A percentile compares a stretch with the other conserved stretches of the same genome.
Conservation (phyloP, 2,797 vertebrate genomes). For the Dermochelys coriacea region DNA sequence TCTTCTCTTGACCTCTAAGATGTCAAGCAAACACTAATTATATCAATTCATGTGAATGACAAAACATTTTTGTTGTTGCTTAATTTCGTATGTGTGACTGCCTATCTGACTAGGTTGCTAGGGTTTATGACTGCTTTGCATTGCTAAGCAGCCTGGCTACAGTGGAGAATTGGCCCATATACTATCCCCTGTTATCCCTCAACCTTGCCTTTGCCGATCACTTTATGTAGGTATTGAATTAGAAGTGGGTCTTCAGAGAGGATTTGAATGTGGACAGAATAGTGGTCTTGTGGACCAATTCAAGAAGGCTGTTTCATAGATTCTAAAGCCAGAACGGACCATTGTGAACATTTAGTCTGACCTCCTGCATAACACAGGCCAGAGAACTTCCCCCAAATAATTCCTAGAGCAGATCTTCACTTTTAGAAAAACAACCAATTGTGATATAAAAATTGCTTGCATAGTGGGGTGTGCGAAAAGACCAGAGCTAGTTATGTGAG, state of each 20-base stretch:
- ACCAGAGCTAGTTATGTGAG: neutral
- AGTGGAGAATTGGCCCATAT: neutral
- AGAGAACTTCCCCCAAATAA: too few relatives aligned
- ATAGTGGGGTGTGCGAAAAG: neutral
- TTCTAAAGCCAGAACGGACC: neutral
- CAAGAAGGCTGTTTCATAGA: neutral
- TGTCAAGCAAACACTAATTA: neutral
- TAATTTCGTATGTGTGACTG: neutral
- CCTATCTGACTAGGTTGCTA: slow-evolving; percentile 30
- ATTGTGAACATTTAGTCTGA: too few relatives aligned
- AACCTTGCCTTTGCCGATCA: neutral
- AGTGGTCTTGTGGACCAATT: neutral
- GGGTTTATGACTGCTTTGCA: neutral
- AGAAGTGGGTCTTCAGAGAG: slow-evolving; percentile 1
- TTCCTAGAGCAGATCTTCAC: too few relatives aligned
- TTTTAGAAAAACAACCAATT: too few relatives aligned
- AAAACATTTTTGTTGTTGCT: slow-evolving; percentile 11
- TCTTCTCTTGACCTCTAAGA: neutral
- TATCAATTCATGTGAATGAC: neutral
- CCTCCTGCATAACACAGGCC: too few relatives aligned
- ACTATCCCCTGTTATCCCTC: neutral
- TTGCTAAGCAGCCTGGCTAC: neutral
- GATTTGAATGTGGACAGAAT: neutral
- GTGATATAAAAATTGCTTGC: neutral
- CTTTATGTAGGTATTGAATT: slow-evolving; percentile 3